Evolutionary conservation across 2,797 vertebrate genomes (phyloP).

Genomic region (Sardinella longiceps): DNA sequence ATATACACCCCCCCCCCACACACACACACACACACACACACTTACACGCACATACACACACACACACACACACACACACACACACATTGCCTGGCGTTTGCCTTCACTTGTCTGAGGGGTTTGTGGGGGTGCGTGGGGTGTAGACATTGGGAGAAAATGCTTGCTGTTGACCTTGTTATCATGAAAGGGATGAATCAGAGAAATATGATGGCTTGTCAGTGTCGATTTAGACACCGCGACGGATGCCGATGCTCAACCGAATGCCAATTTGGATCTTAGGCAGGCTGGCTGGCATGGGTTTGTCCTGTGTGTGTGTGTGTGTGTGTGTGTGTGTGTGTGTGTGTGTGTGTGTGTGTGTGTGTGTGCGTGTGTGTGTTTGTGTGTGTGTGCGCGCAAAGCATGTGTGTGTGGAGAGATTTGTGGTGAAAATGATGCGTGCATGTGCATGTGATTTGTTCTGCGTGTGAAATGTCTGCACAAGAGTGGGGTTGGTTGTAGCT

Average conservation of each 20-base stretch:
- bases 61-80: not conserved
- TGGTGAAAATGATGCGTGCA: not conserved
- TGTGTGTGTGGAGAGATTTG: not conserved
- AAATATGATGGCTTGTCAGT: conserved; percentile 1
- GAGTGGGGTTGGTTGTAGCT: not conserved
- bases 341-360: not conserved
- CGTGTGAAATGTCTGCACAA: not conserved
- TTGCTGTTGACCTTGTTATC: conserved; percentile 16
- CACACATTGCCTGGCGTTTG: conserved; percentile 25
- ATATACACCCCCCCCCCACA: conserved; percentile 63
- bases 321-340: not conserved
- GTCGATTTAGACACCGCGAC: not conserved
- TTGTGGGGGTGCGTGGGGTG: conserved; percentile 22
- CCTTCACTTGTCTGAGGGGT: not conserved
- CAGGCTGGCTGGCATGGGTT: not conserved
- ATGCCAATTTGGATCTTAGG: not conserved
- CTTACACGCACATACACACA: not conserved
- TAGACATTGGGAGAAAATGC: not conserved
- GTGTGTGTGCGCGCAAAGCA: not conserved
- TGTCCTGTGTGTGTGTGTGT: not conserved
- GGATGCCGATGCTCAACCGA: not conserved
- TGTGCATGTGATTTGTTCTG: not conserved
- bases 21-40: not conserved
- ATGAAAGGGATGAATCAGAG: conserved; percentile 13
- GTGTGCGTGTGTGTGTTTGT: not conserved